Evolutionary conservation across 2,113 vertebrate genomes (phyloP).

Genomic region (Leptobrachium leishanense): DNA sequence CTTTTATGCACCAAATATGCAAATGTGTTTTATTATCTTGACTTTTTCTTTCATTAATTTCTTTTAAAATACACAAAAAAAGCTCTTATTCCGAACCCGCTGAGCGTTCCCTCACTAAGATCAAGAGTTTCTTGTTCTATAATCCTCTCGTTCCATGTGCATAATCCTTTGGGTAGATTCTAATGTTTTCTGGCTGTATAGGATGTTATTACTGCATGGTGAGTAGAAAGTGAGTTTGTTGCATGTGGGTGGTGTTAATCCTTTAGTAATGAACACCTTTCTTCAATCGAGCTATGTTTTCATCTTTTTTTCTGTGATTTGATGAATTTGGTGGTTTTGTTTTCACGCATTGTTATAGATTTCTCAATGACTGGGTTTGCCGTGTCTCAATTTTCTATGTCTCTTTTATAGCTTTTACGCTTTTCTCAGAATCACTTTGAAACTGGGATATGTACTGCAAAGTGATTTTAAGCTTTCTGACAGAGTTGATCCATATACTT

Average conservation of each 20-base stretch:
- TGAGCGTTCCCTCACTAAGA: constrained; percentile 66
- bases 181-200: constrained; percentile 66
- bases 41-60: constrained; percentile 65
- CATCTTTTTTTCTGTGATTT: constrained; percentile 44
- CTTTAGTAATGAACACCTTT: constrained; percentile 70
- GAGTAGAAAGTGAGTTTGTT: constrained; percentile 72
- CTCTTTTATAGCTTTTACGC: constrained; percentile 45
- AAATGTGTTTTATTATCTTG: constrained; percentile 25
- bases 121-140: constrained; percentile 63
- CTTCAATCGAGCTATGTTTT: constrained; percentile 57
- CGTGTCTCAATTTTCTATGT: constrained; percentile 40
- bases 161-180: constrained; percentile 65
- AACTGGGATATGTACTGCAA: constrained; percentile 41
- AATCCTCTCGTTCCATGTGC: constrained; percentile 64
- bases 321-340: constrained; percentile 48
- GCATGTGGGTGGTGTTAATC: constrained; percentile 71
- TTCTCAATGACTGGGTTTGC: constrained; percentile 47
- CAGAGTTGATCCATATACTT: constrained; percentile 49
- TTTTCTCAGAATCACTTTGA: constrained; percentile 46
- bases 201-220: constrained; percentile 74
- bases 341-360: constrained; percentile 45
- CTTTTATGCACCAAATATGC: not conserved
- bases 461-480: constrained; percentile 50
- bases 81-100: constrained; percentile 71
- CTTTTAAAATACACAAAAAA: constrained; percentile 62